Conservation (phyloP, 2,888 invertebrate genomes). For the Thymelicus sylvestris region DNA sequence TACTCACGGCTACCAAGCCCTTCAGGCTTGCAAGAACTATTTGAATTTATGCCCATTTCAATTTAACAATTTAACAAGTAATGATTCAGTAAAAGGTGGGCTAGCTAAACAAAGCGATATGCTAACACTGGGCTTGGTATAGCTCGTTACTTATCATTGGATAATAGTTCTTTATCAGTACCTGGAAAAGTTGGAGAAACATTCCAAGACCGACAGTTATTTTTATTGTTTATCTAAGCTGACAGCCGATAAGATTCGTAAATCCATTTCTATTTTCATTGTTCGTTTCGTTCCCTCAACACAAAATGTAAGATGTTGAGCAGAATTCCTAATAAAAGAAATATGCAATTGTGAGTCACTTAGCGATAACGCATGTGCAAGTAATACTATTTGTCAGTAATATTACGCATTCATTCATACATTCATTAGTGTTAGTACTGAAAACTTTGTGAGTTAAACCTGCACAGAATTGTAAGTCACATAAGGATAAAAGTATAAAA, state of each 20-base stretch:
- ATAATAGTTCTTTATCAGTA: conserved; percentile 37
- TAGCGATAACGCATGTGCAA: conserved; percentile 10
- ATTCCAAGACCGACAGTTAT: conserved; percentile 30
- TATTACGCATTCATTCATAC: conserved; percentile 49
- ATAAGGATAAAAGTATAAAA: not conserved
- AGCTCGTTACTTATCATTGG: conserved; percentile 28
- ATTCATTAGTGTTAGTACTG: conserved; percentile 36
- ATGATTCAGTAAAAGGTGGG: conserved; percentile 10
- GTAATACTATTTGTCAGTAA: conserved; percentile 37
- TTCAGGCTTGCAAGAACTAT: too few species aligned
- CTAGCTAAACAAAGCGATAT: not conserved
- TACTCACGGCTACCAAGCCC: too few species aligned
- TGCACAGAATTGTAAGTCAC: not conserved
- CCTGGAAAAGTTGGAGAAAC: conserved; percentile 39
- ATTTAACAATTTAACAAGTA: too few species aligned
- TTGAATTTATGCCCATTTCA: too few species aligned
- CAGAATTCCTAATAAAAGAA: conserved; percentile 1
- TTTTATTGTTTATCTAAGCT: conserved; percentile 35
- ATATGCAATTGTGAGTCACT: conserved; percentile 5
- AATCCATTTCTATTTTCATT: conserved; percentile 34
- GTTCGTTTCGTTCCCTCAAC: conserved; percentile 1
- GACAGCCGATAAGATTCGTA: conserved; percentile 40
- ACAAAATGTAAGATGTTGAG: conserved; percentile 5
- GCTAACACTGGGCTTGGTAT: conserved; percentile 14
- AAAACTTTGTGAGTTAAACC: not conserved